Conservation (phyloP, 1,140 invertebrate genomes). For the Pseudomyrmex flavicornis region DNA sequence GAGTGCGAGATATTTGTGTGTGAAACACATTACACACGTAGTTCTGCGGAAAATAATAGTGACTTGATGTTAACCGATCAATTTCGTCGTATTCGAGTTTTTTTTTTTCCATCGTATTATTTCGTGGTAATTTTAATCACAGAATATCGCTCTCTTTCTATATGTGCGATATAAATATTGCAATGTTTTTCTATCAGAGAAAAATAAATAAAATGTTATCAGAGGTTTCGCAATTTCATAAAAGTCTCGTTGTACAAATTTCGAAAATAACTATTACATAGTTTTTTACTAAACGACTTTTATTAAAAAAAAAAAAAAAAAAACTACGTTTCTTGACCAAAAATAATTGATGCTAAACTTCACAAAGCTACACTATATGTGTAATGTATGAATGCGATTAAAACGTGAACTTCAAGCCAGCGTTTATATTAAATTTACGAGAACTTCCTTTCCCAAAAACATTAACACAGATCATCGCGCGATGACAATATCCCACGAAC, state of each 20-base stretch:
- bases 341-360: not conserved
- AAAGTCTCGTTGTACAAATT: too few relatives aligned
- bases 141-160: too few relatives aligned
- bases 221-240: too few relatives aligned
- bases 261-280: too few relatives aligned
- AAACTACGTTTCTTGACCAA: not conserved
- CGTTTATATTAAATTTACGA: not conserved
- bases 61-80: too few relatives aligned
- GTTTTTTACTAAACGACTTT: not conserved
- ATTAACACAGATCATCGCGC: not conserved
- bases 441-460: not conserved
- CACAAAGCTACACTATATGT: not conserved
- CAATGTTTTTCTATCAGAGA: too few relatives aligned
- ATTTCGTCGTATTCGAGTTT: too few relatives aligned
- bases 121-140: too few relatives aligned
- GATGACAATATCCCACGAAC: not conserved
- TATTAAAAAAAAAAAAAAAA: not conserved
- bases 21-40: not conserved
- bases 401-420: not conserved
- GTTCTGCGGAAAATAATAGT: not conserved
- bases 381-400: not conserved
- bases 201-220: too few relatives aligned
- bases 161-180: too few relatives aligned
- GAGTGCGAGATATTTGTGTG: not conserved
- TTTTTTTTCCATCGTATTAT: too few relatives aligned